Base-by-base conservation (phyloP, 2,113 vertebrate species). In the Rhinoderma darwinii region DNA sequence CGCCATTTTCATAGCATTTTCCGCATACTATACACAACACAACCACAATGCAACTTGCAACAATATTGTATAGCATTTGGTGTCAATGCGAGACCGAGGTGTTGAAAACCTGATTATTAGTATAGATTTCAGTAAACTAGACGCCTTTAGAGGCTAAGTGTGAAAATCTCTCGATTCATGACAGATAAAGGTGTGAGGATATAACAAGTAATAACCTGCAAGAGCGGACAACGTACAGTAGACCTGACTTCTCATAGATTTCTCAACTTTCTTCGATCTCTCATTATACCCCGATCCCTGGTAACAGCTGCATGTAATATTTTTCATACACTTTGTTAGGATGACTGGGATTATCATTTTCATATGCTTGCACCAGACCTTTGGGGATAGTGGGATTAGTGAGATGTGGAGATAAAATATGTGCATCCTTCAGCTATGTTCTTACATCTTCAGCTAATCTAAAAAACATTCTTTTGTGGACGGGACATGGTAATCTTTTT, bases 221-320 rank as follows among this genome's bases (percentile, higher is more conserved):
- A 89, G 88, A 82, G 86, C 17, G 2, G 12, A 78, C 83, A 84
- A 86, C 88, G 92, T 79, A 88, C 86, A 35, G 54, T 81, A 41
- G 54, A 61, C 37, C 18, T 43, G 78, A 63, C 78, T 81, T 81
- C 78, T 80, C 51, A 8, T 61, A 22, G 35, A 10, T 61, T 61
- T 80, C 32, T 63, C 37, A 37, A 81, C 78, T 81, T 43, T 81
- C 30, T 43, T 41, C 78, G 25, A 63, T 80, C 77, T 80, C 77
- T 59, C 51, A 59, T 50, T 50, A 54, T 50, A 32, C 20, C 14
- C 14, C 12, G 11, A 72, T 72, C 51, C 20, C 54, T 81, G 17
- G 37, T 89, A 92, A 88, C 84, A 91, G 83, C 85, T 90, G 83
- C 88, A 89, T 89, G 92, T 90, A 91, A 89, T 90, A 90, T 89